phyloP scores from a whole-genome alignment of 2,113 vertebrate species.

The Pao palembangensis region DNA sequence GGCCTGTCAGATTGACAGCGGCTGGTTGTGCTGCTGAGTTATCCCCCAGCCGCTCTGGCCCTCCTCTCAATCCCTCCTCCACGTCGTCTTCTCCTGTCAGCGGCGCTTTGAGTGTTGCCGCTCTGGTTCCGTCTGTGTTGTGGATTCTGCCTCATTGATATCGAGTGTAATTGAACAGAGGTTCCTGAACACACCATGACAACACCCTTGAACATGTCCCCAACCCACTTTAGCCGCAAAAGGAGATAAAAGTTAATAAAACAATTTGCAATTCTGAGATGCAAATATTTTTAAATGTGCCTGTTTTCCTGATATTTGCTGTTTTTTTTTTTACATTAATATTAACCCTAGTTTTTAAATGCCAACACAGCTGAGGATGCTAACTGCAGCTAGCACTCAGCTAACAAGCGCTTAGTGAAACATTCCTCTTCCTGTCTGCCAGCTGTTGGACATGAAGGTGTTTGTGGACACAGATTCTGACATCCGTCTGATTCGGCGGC shows the following conservation, averaged over 20 bases:
- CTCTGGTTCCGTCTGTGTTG: constrained; percentile 12
- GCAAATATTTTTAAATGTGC: too few relatives aligned
- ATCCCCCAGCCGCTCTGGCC: constrained; percentile 3
- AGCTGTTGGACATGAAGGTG: constrained; percentile 86
- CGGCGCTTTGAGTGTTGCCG: background rate
- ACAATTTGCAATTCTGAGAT: too few relatives aligned
- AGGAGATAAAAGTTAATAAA: too few relatives aligned
- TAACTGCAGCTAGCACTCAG: background rate
- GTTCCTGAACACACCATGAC: too few relatives aligned
- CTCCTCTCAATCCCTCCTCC: constrained; percentile 16
- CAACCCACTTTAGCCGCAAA: too few relatives aligned
- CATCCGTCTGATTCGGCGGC: constrained; percentile 84
- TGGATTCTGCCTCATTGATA: constrained; percentile 24
- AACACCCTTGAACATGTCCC: too few relatives aligned
- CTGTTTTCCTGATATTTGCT: too few relatives aligned
- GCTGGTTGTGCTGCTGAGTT: constrained; percentile 50
- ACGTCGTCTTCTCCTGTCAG: background rate
- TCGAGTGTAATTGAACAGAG: background rate
- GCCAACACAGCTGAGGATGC: background rate
- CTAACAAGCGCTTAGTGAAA: background rate
- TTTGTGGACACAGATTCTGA: constrained; percentile 91
- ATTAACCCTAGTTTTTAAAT: too few relatives aligned
- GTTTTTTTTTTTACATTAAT: too few relatives aligned
- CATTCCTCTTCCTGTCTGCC: background rate
- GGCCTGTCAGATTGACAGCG: constrained; percentile 36